Evolutionary conservation across 1,140 invertebrate species (phyloP).

Genomic region (Sarcophaga bullata): DNA sequence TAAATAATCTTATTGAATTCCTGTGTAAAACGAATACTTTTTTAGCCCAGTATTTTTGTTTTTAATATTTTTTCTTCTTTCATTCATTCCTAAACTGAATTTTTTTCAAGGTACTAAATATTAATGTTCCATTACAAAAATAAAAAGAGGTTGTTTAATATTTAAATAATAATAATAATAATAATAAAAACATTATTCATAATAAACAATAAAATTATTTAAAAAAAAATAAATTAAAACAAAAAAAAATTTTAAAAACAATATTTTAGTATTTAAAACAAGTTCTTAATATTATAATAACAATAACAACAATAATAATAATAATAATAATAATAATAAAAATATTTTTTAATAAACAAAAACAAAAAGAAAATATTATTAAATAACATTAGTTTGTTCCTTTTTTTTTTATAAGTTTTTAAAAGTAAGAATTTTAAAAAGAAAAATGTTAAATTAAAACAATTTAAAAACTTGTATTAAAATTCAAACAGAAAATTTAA

Average conservation of each 20-base stretch:
- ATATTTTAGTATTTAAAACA: slow-evolving; percentile 7
- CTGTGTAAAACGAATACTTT: too few relatives aligned
- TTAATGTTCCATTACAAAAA: slow-evolving; percentile 36
- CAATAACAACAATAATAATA: not conserved
- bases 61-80: too few relatives aligned
- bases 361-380: not conserved
- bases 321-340: too few relatives aligned
- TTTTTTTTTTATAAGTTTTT: slow-evolving; percentile 23
- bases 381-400: slow-evolving; percentile 6
- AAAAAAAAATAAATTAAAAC: not conserved
- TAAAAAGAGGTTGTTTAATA: slow-evolving; percentile 37
- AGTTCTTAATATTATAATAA: slow-evolving; percentile 6
- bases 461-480: not conserved
- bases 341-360: slow-evolving; percentile 14
- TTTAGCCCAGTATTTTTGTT: too few relatives aligned
- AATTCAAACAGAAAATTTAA: not conserved
- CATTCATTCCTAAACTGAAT: not conserved
- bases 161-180: slow-evolving; percentile 31
- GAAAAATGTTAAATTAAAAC: not conserved
- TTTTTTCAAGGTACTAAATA: not conserved
- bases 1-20: too few relatives aligned
- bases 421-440: not conserved
- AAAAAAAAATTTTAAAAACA: not conserved
- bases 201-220: slow-evolving; percentile 10
- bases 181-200: slow-evolving; percentile 2